Evolutionary conservation across 2,113 vertebrate species (phyloP).

Genomic region (Vombatus ursinus): DNA sequence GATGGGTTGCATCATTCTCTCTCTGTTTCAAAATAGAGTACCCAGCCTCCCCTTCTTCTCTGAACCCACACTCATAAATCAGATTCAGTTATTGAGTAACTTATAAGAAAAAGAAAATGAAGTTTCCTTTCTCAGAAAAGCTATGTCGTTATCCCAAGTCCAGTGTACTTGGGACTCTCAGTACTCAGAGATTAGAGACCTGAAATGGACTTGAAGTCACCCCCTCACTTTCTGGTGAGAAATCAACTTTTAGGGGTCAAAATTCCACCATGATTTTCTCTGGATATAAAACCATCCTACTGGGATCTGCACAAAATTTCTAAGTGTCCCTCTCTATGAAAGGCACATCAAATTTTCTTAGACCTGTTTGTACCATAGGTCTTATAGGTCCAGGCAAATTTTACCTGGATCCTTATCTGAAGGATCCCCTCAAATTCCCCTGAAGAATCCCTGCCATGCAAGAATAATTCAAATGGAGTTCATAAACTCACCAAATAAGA

Average conservation of each 20-base stretch:
- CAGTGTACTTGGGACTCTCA: background rate
- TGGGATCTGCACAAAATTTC: background rate
- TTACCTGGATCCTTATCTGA: background rate
- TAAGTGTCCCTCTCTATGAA: background rate
- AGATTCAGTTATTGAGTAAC: background rate
- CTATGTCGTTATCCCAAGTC: background rate
- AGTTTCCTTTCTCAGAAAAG: background rate
- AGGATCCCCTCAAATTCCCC: background rate
- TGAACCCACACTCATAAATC: background rate
- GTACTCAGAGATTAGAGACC: background rate
- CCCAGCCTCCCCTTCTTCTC: background rate
- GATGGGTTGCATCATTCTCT: background rate
- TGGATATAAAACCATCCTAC: background rate
- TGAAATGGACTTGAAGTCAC: background rate
- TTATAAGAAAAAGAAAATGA: background rate
- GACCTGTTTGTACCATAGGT: background rate
- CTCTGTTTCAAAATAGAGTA: background rate
- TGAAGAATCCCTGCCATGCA: background rate
- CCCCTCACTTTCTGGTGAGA: background rate
- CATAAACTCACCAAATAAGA: background rate
- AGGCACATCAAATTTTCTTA: background rate
- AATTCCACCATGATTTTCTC: background rate
- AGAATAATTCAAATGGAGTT: background rate
- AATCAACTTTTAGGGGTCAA: background rate
- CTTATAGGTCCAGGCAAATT: background rate